Evolutionary conservation across 2,797 vertebrate species (phyloP).

Genomic region (Varecia variegata): DNA sequence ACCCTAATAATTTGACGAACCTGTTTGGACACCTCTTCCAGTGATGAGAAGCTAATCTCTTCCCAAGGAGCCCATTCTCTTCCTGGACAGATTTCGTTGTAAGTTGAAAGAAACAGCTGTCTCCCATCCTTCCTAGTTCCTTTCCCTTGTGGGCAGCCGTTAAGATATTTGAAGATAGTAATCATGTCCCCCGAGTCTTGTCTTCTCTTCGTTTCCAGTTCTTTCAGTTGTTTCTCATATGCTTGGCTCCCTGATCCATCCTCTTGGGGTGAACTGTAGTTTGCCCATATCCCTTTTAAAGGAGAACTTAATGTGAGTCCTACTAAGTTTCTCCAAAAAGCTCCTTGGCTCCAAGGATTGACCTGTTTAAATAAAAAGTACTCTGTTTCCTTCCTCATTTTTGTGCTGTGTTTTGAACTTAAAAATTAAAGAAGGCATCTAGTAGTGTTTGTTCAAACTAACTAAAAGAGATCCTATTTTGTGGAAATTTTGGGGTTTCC

Average conservation of each 20-base stretch:
- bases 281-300: neutral
- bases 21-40: neutral
- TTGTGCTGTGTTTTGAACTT: slow-evolving; percentile 43
- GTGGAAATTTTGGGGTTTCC: neutral
- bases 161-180: neutral
- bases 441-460: slow-evolving; percentile 14
- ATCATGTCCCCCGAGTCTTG: neutral
- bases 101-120: slow-evolving; percentile 19
- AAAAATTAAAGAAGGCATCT: neutral
- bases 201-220: neutral
- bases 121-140: neutral
- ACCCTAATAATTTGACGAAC: neutral
- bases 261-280: neutral
- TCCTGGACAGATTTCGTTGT: neutral
- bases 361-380: slow-evolving; percentile 36
- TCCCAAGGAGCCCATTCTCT: neutral
- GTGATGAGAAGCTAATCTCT: neutral
- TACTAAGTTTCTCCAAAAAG: neutral
- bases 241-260: neutral
- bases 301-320: neutral
- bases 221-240: neutral
- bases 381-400: slow-evolving; percentile 45
- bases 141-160: neutral
- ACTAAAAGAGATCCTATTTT: slow-evolving; percentile 38
- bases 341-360: neutral